Evolutionary conservation across 2,113 vertebrate species (phyloP).

Genomic region (Puffinus mauretanicus): DNA sequence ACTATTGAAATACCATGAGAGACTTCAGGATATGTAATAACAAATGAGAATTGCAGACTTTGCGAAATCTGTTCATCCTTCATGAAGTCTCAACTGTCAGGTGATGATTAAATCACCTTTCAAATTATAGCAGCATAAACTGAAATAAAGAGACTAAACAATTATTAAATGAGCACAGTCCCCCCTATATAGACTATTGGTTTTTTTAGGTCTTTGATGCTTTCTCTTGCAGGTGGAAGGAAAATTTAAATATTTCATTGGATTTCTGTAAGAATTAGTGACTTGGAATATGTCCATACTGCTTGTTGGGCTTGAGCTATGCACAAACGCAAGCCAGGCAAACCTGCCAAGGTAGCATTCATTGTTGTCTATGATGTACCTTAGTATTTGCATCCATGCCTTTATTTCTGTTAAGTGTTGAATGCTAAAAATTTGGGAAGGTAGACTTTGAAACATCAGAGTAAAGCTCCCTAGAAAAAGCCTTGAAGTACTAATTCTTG

Average conservation of each 20-base stretch:
- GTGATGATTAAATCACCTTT: background rate
- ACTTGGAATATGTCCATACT: background rate
- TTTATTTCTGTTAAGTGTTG: background rate
- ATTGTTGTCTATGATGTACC: background rate
- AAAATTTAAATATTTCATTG: background rate
- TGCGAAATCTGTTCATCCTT: background rate
- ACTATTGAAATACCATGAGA: background rate
- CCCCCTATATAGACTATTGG: background rate
- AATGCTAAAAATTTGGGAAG: background rate
- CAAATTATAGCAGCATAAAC: background rate
- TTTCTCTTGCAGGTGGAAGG: background rate
- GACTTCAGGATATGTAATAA: background rate
- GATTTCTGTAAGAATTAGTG: background rate
- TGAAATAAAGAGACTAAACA: background rate
- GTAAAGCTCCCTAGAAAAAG: background rate
- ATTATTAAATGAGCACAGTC: background rate
- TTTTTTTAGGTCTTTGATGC: background rate
- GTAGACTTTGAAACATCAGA: background rate
- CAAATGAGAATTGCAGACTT: background rate
- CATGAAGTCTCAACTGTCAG: background rate
- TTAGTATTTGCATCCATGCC: background rate
- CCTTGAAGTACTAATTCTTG: background rate
- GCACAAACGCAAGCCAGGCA: background rate
- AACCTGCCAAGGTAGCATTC: background rate
- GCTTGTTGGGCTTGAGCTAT: background rate